Percentiles rank a stretch among this genome's conserved stretches.
Evolutionary conservation across 2,888 invertebrate genomes (phyloP).

Genomic region (Zygothrica quintamaculata): DNA sequence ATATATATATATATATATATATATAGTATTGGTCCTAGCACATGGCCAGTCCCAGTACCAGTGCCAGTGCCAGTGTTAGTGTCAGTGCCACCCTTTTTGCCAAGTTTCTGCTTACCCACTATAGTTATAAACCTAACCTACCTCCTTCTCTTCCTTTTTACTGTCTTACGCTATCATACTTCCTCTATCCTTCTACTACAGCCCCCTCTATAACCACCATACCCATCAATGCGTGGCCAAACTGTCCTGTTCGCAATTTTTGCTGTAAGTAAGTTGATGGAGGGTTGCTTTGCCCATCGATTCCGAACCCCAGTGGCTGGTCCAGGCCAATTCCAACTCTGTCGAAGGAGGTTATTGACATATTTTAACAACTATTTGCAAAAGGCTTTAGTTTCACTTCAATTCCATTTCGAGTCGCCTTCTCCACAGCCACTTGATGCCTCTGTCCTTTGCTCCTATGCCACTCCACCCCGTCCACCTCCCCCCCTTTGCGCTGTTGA

Average conservation of each 20-base stretch:
- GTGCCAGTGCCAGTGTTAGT: not conserved
- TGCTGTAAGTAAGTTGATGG: slow-evolving; percentile 11
- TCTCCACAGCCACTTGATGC: slow-evolving; percentile 2
- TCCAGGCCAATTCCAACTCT: slow-evolving; percentile 14
- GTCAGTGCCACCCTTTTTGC: slow-evolving; percentile 6
- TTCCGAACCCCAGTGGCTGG: slow-evolving; percentile 31
- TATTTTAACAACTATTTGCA: slow-evolving; percentile 79
- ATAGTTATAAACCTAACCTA: not conserved
- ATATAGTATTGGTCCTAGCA: slow-evolving; percentile 6
- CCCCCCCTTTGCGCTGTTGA: too few species aligned
- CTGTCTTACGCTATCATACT: not conserved
- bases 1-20: too few species aligned
- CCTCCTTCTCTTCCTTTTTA: not conserved
- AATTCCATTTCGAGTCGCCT: slow-evolving; percentile 49
- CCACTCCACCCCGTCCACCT: slow-evolving; percentile 4
- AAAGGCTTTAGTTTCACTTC: slow-evolving; percentile 78
- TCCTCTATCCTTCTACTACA: not conserved
- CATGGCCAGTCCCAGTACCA: slow-evolving; percentile 6
- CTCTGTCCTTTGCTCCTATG: not conserved
- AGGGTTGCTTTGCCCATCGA: slow-evolving; percentile 54
- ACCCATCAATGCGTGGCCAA: slow-evolving; percentile 7
- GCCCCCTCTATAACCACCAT: not conserved
- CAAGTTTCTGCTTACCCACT: slow-evolving; percentile 2
- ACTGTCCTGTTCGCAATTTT: slow-evolving; percentile 57
- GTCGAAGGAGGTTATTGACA: slow-evolving; percentile 73